Base-by-base conservation (phyloP, 2,888 invertebrate species). In the Apamea crenata region DNA sequence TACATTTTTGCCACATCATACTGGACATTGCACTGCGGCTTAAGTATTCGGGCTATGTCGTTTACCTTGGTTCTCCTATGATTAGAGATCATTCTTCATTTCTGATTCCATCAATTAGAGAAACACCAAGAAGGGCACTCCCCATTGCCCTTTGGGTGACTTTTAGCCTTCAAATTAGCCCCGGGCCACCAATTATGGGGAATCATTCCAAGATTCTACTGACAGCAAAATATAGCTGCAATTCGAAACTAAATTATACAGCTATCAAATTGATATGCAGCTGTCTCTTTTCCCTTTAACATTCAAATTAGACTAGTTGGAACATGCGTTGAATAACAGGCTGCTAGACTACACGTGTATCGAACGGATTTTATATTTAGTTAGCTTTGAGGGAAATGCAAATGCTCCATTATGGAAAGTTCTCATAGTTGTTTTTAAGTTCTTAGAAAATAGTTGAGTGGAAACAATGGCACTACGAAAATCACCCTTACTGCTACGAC, bases 261-360 rank as follows among this genome's bases (percentile, higher is more conserved):
- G 21, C 32, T 14, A 77, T 59, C 18, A 44, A 36, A 80, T 29
- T 71, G 18, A 44, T 72, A 82, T 81, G 73, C 84, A 85, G 86
- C 25, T 83, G 84, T 71, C 12, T 47, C 3, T 47, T 79, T 78
- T 81, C 71, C 74, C 70, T 36, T 25, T 4, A 67, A 53, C 75
- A 18, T 66, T 73, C 29, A 65, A 67, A 63, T 80, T 65, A 67
- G 47, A 75, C 61, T 65, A 69, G 29, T 79, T 63, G 59, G 47
- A 71, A 59, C 16, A 63, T 61, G 29, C 44, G 16, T 65, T 61
- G 21, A 69, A 47, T 47, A 65, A 50, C 25, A 8, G 66, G n/a
- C 50, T 75, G 66, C 21, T 5, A 6, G 21, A 21, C 7, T 18
- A 36, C 83, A 86, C 83, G 84, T 68, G 84, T 86, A 84, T 86